These are phyloP conservation scores for Diceros bicornis DNA, from an alignment of 2,797 vertebrate species.

Conservation along the genomic window DNA sequence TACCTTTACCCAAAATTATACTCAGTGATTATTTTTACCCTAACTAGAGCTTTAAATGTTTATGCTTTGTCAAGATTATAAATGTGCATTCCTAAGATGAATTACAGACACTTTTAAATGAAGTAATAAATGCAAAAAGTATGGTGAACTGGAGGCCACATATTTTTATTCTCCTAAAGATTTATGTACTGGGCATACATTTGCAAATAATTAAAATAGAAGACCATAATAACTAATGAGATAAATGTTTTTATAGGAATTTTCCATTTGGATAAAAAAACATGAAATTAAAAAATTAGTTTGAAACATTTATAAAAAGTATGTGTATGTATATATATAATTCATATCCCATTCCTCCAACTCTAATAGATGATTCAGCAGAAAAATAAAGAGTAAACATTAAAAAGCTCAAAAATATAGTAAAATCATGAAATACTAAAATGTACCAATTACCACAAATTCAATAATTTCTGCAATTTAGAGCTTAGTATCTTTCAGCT, in stretches of 20 bases:
- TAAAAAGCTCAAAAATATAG: neutral
- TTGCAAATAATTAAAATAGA: conserved; percentile 14
- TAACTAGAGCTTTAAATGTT: neutral
- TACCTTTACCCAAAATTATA: neutral
- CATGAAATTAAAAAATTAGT: neutral
- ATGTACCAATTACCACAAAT: neutral
- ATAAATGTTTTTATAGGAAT: neutral
- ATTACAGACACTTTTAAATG: neutral
- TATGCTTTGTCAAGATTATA: neutral
- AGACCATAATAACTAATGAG: neutral
- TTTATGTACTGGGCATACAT: neutral
- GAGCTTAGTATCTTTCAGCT: neutral
- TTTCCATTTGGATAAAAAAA: neutral
- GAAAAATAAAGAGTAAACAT: neutral
- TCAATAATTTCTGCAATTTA: neutral
- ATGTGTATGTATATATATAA: neutral
- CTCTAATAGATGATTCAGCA: neutral
- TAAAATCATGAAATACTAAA: neutral
- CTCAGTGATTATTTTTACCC: neutral
- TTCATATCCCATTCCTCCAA: neutral
- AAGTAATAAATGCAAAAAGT: neutral
- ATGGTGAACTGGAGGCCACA: accelerated
- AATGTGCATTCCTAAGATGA: neutral
- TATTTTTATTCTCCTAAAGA: neutral
- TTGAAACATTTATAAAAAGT: neutral